phyloP scores from a whole-genome alignment of 2,888 invertebrate species.

The Lottia scabra region DNA sequence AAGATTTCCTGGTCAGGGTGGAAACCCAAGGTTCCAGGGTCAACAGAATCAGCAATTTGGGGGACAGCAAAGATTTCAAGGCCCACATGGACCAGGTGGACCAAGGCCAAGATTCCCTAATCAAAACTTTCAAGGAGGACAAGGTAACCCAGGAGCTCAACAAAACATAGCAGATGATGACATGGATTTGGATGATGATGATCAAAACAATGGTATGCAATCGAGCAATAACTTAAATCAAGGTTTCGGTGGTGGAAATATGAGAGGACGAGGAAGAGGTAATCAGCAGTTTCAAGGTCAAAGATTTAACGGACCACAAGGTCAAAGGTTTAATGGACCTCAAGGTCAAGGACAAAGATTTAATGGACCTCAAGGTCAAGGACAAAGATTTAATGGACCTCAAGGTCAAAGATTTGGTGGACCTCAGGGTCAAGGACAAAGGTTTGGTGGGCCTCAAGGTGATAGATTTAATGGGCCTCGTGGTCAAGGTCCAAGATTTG shows the following conservation, averaged over 20 bases:
- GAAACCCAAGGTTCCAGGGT: not conserved
- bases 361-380: conserved; percentile 15
- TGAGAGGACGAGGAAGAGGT: conserved; percentile 21
- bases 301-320: conserved; percentile 12
- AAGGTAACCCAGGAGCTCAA: conserved; percentile 21
- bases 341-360: conserved; percentile 20
- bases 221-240: conserved; percentile 1
- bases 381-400: conserved; percentile 9
- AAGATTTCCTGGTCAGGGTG: conserved; percentile 9
- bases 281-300: conserved; percentile 14
- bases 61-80: not conserved
- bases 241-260: not conserved
- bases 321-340: conserved; percentile 6
- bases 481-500: conserved; percentile 8
- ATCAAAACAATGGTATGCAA: not conserved
- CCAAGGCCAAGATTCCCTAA: conserved; percentile 14
- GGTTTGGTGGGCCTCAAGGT: not conserved
- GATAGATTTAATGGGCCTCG: conserved; percentile 20
- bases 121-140: conserved; percentile 13
- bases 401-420: conserved; percentile 8
- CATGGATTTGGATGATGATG: conserved; percentile 11
- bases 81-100: not conserved
- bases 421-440: conserved; percentile 12
- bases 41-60: not conserved
- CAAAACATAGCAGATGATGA: conserved; percentile 9